Conservation (phyloP, 2,797 vertebrate species). For the Xyrichtys novacula region DNA sequence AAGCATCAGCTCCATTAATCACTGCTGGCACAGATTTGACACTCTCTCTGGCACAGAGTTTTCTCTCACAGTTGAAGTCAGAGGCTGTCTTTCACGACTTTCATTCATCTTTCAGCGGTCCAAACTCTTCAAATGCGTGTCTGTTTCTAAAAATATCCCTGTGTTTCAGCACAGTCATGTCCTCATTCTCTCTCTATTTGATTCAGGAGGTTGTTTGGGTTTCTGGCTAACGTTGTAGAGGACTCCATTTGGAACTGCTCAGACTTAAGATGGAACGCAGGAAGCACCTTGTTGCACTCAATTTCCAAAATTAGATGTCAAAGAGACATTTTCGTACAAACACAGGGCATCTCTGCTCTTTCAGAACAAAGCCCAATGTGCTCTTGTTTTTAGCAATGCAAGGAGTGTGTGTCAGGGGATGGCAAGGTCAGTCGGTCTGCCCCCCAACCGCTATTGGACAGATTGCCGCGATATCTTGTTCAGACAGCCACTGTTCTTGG, state of each 20-base stretch:
- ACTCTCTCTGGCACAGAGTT: constrained; percentile 27
- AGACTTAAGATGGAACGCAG: constrained; percentile 2
- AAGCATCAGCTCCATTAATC: constrained; percentile 67
- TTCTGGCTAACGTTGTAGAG: constrained; percentile 30
- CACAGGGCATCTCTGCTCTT: not conserved
- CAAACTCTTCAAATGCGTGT: constrained; percentile 29
- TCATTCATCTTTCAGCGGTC: constrained; percentile 49
- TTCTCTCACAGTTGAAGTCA: constrained; percentile 64
- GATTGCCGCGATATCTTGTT: not conserved
- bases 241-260: constrained; percentile 19
- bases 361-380: not conserved
- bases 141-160: constrained; percentile 53
- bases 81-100: constrained; percentile 28
- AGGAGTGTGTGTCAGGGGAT: not conserved
- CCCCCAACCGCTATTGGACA: not conserved
- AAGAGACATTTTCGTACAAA: constrained; percentile 17
- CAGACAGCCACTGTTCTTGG: not conserved
- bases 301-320: constrained; percentile 25
- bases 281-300: not conserved
- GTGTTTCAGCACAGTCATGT: constrained; percentile 35
- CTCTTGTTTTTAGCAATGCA: constrained; percentile 13
- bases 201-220: constrained; percentile 31
- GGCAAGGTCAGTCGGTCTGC: too few species aligned
- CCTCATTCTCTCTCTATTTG: constrained; percentile 29
- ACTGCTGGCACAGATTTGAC: constrained; percentile 46